Evolutionary conservation across 2,113 vertebrate species (phyloP).

Genomic region (Rattus rattus): DNA sequence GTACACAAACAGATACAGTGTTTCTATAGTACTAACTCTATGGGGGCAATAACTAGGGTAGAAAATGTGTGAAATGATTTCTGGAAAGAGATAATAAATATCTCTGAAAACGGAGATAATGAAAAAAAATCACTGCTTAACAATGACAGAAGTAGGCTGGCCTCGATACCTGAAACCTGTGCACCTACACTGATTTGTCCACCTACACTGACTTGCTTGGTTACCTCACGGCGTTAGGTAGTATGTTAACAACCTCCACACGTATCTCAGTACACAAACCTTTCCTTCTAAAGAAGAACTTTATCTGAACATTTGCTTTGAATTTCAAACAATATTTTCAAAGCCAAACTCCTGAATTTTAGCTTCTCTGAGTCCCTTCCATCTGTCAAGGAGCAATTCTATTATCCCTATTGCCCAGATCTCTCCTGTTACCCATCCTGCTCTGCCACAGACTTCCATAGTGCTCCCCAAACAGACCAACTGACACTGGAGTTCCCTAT

Average conservation of each 20-base stretch:
- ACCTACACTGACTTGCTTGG: background rate
- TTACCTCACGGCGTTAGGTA: slow-evolving; percentile 17
- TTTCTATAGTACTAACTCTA: background rate
- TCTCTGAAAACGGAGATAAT: background rate
- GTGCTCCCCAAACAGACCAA: background rate
- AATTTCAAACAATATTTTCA: background rate
- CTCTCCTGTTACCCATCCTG: background rate
- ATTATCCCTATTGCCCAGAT: background rate
- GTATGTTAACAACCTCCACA: background rate
- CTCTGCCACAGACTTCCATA: background rate
- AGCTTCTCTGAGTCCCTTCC: background rate
- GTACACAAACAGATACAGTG: background rate
- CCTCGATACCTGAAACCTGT: background rate
- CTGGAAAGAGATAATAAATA: no score
- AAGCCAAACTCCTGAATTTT: slow-evolving; percentile 43
- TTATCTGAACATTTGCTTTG: background rate
- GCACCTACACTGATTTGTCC: no score
- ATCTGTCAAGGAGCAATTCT: background rate
- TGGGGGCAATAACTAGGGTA: background rate
- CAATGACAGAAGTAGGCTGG: background rate
- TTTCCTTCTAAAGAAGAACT: slow-evolving; percentile 23
- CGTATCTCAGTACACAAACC: background rate
- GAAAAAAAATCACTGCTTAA: background rate
- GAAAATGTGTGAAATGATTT: background rate
- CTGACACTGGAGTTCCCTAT: background rate